These are phyloP conservation scores for Motacilla tschutschensis DNA, from an alignment of 2,113 vertebrate species.

Conservation along the genomic window DNA sequence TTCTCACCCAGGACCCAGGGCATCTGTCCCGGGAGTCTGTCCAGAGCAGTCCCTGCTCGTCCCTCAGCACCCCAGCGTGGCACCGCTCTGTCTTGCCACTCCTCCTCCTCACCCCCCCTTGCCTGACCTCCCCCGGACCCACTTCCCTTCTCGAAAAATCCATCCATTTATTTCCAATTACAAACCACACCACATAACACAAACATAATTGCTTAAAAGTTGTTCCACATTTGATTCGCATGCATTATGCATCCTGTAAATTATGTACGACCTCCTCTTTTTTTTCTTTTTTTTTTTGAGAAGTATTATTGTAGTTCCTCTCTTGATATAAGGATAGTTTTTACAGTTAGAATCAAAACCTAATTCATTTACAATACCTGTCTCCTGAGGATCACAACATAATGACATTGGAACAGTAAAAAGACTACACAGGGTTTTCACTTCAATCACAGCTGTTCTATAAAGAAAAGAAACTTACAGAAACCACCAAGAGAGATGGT, in stretches of 20 bases:
- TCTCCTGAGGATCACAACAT: slow-evolving; percentile 69
- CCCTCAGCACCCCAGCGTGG: neutral
- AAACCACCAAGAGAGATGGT: slow-evolving; percentile 65
- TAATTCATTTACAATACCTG: slow-evolving; percentile 68
- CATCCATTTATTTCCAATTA: slow-evolving; percentile 73
- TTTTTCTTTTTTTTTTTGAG: neutral
- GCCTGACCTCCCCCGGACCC: neutral
- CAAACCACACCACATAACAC: slow-evolving; percentile 74
- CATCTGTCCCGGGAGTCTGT: accelerated
- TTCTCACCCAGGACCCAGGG: neutral
- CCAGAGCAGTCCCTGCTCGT: neutral
- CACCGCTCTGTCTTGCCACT: neutral
- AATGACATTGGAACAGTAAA: slow-evolving; percentile 69
- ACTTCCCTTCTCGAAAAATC: slow-evolving; percentile 55
- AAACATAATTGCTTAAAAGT: slow-evolving; percentile 79
- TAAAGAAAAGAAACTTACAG: slow-evolving; percentile 60
- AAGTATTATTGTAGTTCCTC: slow-evolving; percentile 48
- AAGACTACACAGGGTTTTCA: slow-evolving; percentile 44
- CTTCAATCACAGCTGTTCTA: slow-evolving; percentile 62
- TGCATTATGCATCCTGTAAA: slow-evolving; percentile 74
- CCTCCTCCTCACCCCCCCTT: neutral
- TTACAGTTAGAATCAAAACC: slow-evolving; percentile 66
- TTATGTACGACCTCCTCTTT: slow-evolving; percentile 65
- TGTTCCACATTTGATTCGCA: slow-evolving; percentile 73
- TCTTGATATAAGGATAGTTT: slow-evolving; percentile 59